Evolutionary conservation across 2,797 vertebrate genomes (phyloP).

Genomic region (Falco peregrinus): DNA sequence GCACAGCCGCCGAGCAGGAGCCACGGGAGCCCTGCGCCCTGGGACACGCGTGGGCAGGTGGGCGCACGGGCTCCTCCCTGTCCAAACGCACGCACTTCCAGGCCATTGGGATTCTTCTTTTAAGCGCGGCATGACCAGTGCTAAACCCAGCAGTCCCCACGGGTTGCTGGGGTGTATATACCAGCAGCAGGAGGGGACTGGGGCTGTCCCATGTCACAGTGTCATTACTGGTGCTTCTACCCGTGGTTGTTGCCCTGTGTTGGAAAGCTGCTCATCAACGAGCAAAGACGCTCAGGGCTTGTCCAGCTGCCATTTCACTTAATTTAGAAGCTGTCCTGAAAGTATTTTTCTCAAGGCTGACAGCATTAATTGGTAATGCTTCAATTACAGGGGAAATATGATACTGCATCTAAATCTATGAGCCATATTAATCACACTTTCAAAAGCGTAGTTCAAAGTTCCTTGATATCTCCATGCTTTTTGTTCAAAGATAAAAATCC

Average conservation of each 20-base stretch:
- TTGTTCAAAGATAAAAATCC: not conserved
- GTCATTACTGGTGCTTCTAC: not conserved
- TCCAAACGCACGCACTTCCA: not conserved
- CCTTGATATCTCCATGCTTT: not conserved
- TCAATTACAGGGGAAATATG: not conserved
- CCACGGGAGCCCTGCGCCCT: not conserved
- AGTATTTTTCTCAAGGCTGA: not conserved
- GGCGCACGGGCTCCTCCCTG: not conserved
- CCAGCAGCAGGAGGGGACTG: not conserved
- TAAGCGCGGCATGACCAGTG: fast-evolving
- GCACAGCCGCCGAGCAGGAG: fast-evolving
- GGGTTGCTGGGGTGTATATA: not conserved
- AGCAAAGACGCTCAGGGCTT: not conserved
- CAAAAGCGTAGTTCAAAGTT: not conserved
- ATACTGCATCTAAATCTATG: not conserved
- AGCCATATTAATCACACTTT: not conserved
- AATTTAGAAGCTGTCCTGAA: not conserved
- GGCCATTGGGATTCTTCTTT: not conserved
- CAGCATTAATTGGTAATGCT: not conserved
- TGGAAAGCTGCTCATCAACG: not conserved
- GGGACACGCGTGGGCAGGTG: fast-evolving
- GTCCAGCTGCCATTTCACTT: not conserved
- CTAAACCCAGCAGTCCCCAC: not conserved
- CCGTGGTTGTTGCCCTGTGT: not conserved
- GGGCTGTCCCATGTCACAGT: fast-evolving